Base-by-base conservation (phyloP, 2,888 invertebrate genomes). In the Mythimna vitellina region DNA sequence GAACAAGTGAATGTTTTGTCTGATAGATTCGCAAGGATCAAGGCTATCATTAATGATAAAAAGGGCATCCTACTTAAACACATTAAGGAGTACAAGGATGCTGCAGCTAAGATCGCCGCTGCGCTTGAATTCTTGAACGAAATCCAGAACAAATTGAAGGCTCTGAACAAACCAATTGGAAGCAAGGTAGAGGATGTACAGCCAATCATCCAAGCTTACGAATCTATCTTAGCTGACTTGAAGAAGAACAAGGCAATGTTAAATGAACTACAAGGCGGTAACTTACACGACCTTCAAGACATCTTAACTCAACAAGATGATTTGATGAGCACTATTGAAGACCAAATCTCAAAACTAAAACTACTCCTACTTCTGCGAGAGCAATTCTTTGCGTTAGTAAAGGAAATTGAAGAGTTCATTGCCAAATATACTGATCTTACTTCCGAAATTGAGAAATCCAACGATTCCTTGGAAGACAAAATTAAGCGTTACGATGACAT, bases 161-260 rank as follows among this genome's bases (percentile, higher is more conserved):
- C 98, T 73, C 94, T 99, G 3, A 98, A 98, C 88, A 98, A 98
- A 92, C 99, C 99, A 0, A 97, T 99, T 53, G 99, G 99, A 17
- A 98, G 97, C 68, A 97, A 98, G 88, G 98, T 98, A 2, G 98
- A 99, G 89, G 99, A 99, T 91, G 99, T 99, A 0, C 98, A 98
- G 90, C 97, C 97, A n/a, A 96, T 98, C 83, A 96, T 98, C 38
- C 96, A 97, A 53, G 97, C 98, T 1, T 98, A 98, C 87, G 98
- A 98, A 93, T 97, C 97, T 83, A 98, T 99, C 65, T 93, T 98
- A 29, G 97, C 97, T 72, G 98, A 98, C 81, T 94, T 99, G 0
- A 98, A 98, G 92, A 97, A 97, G 65, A 98, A 98, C 90, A 98
- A 98, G 88, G 95, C 97, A 1, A 98, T 98, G 96, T 96, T 98